Evolutionary conservation across 2,888 invertebrate species (phyloP), one percentile per base, ranked within the genome.

Genomic region (Piscicola geometra): DNA sequence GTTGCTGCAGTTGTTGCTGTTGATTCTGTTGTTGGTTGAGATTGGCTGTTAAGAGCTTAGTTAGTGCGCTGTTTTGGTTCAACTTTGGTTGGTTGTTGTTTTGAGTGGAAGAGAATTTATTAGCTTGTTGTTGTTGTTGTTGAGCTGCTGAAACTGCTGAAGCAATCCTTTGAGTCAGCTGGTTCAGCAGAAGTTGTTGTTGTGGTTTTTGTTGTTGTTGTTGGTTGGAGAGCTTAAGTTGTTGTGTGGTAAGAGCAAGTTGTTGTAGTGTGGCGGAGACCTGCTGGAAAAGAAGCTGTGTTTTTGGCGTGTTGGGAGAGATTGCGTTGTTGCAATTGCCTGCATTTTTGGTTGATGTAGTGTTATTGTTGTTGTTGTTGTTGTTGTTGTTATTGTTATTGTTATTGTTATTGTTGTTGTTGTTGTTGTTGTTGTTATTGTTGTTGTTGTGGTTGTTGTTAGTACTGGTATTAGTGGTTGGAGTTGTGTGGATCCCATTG

Each of bases 231-330:
- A 33, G 36, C 30, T 47, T 35, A 41, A 75, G 47, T 69, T 77
- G 76, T 36, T 78, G 76, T 28, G 76, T 71, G n/a, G 77, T 28
- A 12, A 77, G 25, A 32, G 69, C 64, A 21, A 75, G 52, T 66
- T 74, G 76, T 69, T 76, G 77, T 2, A 60, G 36, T 33, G 68
- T 71, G 25, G 50, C 75, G 5, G 75, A 52, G 5, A 75, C 32
- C 35, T 77, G 75, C 28, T 75, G 76, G 1, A 60, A 73, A 35
- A 67, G 75, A 9, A 67, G 66, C 21, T 30, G 25, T 30, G 69
- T 32, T 33, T 28, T 25, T 74, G 28, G 67, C 3, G 12, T 75
- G 75, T 60, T 71, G 64, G 35, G 76, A 50, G 32, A 60, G 32
- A 56, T 75, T 67, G 66, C 60, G 68, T 36, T 71, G 60, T 60